Evolutionary conservation across 2,888 invertebrate species (phyloP).

Genomic region (Syrphus vitripennis): DNA sequence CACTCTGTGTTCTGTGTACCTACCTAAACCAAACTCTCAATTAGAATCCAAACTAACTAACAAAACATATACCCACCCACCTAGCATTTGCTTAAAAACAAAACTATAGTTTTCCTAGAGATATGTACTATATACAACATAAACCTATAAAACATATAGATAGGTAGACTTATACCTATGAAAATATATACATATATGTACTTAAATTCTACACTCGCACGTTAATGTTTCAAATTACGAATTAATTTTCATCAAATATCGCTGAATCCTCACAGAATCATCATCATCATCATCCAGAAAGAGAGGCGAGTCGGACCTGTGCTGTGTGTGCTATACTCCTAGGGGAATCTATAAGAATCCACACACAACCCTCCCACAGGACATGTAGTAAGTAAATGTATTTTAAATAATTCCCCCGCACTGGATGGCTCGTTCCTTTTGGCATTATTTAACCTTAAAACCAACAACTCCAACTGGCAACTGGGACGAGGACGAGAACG

Average conservation of each 20-base stretch:
- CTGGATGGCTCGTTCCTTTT: background rate
- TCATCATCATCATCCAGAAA: too few relatives aligned
- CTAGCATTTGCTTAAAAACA: background rate
- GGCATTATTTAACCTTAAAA: slow-evolving; percentile 66
- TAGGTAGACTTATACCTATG: background rate
- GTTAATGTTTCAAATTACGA: slow-evolving; percentile 70
- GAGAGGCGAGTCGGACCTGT: slow-evolving; percentile 7
- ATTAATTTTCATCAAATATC: slow-evolving; percentile 71
- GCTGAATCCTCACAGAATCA: slow-evolving; percentile 26
- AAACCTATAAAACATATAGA: background rate
- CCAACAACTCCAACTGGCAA: slow-evolving; percentile 60
- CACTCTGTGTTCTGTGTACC: background rate
- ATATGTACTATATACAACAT: background rate
- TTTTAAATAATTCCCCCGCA: slow-evolving; percentile 62
- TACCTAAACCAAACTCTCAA: background rate
- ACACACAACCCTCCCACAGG: slow-evolving; percentile 62
- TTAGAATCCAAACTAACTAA: background rate
- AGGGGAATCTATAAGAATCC: slow-evolving; percentile 49
- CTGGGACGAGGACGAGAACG: background rate
- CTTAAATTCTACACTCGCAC: slow-evolving; percentile 46
- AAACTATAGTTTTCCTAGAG: background rate
- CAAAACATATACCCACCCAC: background rate
- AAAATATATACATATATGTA: too few relatives aligned
- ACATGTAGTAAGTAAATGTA: slow-evolving; percentile 68
- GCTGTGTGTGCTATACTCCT: slow-evolving; percentile 14